Conservation (phyloP, 2,888 invertebrate species). For the Netelia inedita region DNA sequence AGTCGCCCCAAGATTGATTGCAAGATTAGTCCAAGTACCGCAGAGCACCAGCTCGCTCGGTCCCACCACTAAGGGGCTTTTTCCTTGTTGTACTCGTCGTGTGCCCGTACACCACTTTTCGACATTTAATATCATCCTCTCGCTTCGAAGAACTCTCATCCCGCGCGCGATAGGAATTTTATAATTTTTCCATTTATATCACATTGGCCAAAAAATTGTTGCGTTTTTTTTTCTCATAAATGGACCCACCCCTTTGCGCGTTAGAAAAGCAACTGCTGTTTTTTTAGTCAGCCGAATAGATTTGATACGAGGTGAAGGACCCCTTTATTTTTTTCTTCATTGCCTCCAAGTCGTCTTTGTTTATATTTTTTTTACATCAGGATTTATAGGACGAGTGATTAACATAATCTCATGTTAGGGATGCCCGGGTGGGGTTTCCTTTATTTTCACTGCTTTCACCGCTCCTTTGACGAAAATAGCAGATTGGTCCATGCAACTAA, state of each 20-base stretch:
- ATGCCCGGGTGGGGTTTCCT: conserved; percentile 30
- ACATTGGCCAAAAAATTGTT: no score
- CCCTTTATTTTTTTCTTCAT: conserved; percentile 21
- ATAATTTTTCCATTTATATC: no score
- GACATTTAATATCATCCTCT: not conserved
- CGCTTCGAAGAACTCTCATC: conserved; percentile 31
- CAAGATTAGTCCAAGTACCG: conserved; percentile 81
- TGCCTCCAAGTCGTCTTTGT: conserved; percentile 50
- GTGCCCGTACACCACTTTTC: not conserved
- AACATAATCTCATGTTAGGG: conserved; percentile 34
- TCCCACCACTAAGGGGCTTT: conserved; percentile 54
- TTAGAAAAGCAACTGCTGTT: conserved; percentile 53
- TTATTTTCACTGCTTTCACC: conserved; percentile 19
- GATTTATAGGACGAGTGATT: conserved; percentile 54
- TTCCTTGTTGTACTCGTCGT: conserved; percentile 11
- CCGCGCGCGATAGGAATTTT: conserved; percentile 1
- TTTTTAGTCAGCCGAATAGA: conserved; percentile 45
- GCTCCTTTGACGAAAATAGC: conserved; percentile 37
- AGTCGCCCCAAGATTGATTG: conserved; percentile 81
- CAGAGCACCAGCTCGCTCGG: conserved; percentile 64
- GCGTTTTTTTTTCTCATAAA: no score
- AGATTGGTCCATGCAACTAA: not conserved
- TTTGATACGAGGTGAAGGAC: conserved; percentile 52
- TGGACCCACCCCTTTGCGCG: not conserved
- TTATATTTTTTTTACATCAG: conserved; percentile 41